A percentile compares a stretch with the other conserved stretches of the same genome.
Conservation (phyloP, 2,797 vertebrate genomes). For the Pseudochirops corinnae region DNA sequence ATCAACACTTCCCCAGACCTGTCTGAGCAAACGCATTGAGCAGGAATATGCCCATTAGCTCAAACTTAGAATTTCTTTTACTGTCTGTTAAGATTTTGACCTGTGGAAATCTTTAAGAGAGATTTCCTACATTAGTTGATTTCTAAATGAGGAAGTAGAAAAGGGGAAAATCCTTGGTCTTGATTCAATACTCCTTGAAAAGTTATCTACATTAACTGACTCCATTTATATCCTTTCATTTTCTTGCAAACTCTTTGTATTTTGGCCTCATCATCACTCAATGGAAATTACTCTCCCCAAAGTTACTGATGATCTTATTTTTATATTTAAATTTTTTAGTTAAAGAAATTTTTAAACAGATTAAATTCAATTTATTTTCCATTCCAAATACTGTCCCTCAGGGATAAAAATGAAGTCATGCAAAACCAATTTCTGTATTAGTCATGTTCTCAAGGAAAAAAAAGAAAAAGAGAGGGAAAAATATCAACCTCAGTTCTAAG, state of each 20-base stretch:
- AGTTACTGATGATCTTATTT: not conserved
- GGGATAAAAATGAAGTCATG: not conserved
- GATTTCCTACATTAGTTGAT: too few relatives aligned
- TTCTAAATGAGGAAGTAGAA: too few relatives aligned
- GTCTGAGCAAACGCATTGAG: not conserved
- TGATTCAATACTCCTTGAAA: too few relatives aligned
- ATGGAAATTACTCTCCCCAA: not conserved
- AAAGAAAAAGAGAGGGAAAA: not conserved
- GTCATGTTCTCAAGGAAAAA: not conserved
- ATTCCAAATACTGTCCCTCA: not conserved
- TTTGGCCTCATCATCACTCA: too few relatives aligned
- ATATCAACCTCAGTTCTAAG: too few relatives aligned
- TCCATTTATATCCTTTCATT: too few relatives aligned
- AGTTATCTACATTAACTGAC: too few relatives aligned
- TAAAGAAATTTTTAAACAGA: not conserved
- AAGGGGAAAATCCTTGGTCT: too few relatives aligned
- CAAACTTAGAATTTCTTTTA: not conserved
- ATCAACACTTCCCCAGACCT: not conserved
- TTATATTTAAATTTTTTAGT: too few relatives aligned
- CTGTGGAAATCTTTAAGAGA: not conserved
- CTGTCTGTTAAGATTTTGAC: not conserved
- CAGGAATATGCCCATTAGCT: not conserved
- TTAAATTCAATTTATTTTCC: not conserved
- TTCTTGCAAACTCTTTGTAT: too few relatives aligned
- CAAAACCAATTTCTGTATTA: not conserved